phyloP scores from a whole-genome alignment of 1,140 invertebrate genomes.

The Drosophila ambigua region DNA sequence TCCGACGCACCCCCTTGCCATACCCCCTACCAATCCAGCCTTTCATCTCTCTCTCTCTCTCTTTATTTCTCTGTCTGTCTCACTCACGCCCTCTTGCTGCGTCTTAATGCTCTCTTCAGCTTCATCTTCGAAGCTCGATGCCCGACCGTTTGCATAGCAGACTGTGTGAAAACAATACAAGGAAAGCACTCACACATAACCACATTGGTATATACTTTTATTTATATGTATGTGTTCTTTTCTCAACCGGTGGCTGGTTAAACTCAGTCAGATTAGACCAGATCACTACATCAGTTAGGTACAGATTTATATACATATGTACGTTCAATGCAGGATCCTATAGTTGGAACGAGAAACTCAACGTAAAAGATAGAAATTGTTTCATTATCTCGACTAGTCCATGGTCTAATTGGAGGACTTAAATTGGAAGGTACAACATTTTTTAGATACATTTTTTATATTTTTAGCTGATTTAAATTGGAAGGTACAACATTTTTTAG shows the following conservation, averaged over 20 bases:
- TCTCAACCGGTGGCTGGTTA: not conserved
- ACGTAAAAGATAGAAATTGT: conserved; percentile 4
- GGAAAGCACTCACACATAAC: conserved; percentile 11
- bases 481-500: too few relatives aligned
- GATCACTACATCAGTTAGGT: too few relatives aligned
- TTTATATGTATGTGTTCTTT: not conserved
- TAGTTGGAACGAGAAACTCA: conserved; percentile 5
- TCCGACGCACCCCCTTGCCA: conserved; percentile 23
- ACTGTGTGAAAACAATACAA: conserved; percentile 32
- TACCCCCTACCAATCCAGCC: not conserved
- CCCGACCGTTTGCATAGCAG: not conserved
- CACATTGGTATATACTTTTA: conserved; percentile 1
- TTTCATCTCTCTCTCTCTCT: conserved; percentile 2
- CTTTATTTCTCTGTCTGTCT: conserved; percentile 2
- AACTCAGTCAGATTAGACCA: too few relatives aligned
- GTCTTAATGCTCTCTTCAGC: conserved; percentile 9
- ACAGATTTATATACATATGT: not conserved
- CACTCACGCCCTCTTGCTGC: too few relatives aligned
- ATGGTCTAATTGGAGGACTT: too few relatives aligned
- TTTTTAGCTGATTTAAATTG: too few relatives aligned
- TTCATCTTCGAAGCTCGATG: not conserved
- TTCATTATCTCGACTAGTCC: too few relatives aligned
- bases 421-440: too few relatives aligned
- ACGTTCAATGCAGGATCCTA: not conserved
- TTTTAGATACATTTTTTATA: too few relatives aligned